Conservation (phyloP, 2,888 invertebrate species). For the Ypsolopha scabrella region DNA sequence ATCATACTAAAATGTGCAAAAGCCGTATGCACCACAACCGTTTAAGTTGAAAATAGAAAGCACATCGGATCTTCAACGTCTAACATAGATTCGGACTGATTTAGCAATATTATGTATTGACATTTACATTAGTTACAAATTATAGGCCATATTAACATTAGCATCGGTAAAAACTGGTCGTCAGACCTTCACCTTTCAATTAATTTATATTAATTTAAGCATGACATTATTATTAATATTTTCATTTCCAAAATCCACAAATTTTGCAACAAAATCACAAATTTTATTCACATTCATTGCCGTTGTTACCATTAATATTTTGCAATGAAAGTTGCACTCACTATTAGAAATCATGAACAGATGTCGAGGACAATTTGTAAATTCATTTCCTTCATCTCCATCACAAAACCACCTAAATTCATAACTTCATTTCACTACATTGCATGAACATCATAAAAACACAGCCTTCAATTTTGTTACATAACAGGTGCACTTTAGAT, state of each 20-base stretch:
- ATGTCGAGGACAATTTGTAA: background rate
- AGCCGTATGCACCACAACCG: background rate
- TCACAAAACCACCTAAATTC: background rate
- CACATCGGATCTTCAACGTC: no score
- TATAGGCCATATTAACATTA: no score
- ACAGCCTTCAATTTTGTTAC: slow-evolving; percentile 14
- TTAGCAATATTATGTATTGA: no score
- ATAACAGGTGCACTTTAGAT: slow-evolving; percentile 25
- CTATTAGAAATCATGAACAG: background rate
- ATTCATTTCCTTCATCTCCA: background rate
- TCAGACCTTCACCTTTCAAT: no score
- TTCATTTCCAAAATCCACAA: background rate
- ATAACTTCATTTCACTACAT: background rate
- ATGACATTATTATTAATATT: no score
- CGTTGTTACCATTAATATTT: no score
- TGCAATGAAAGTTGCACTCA: background rate
- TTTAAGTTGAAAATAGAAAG: no score
- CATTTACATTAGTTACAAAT: no score
- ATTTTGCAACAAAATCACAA: background rate
- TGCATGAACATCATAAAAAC: background rate
- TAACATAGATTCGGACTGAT: no score
- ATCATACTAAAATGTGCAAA: background rate
- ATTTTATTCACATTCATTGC: no score
- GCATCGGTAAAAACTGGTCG: no score
- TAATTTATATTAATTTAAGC: background rate